Percentiles rank a stretch among this genome's conserved stretches.
Evolutionary conservation across 2,888 invertebrate species (phyloP).

Genomic region (Blera fallax): DNA sequence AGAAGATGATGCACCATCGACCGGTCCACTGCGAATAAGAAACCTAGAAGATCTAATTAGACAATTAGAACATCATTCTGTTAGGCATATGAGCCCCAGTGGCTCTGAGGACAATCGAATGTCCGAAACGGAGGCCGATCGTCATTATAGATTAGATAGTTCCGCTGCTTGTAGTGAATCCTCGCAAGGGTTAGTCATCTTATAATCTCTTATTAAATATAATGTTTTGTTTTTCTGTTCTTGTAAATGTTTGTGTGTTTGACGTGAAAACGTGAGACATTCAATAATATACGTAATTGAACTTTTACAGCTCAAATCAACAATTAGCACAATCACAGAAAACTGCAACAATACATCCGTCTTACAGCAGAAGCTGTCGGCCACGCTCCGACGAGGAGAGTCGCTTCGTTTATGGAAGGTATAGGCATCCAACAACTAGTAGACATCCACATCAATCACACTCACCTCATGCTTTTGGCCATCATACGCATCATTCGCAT

Average conservation of each 20-base stretch:
- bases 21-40: constrained; percentile 93
- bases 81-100: constrained; percentile 93
- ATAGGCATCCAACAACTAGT: constrained; percentile 82
- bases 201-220: constrained; percentile 3
- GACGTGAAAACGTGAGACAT: constrained; percentile 23
- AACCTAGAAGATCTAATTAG: constrained; percentile 95
- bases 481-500: constrained; percentile 82
- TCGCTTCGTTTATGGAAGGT: constrained; percentile 89
- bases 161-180: constrained; percentile 88
- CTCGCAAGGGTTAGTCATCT: constrained; percentile 86
- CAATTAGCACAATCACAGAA: constrained; percentile 82
- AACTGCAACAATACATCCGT: constrained; percentile 83
- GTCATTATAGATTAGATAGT: constrained; percentile 92
- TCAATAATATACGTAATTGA: constrained; percentile 21
- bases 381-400: constrained; percentile 87
- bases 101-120: constrained; percentile 93
- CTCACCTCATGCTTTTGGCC: constrained; percentile 82
- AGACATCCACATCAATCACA: constrained; percentile 84
- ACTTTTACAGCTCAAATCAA: constrained; percentile 81
- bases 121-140: constrained; percentile 94
- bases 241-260: constrained; percentile 57
- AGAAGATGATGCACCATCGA: constrained; percentile 89
- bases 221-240: constrained; percentile 12
- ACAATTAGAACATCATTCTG: constrained; percentile 93
- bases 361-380: constrained; percentile 84